Conservation (phyloP, 2,113 vertebrate genomes). For the Emydura subglobosa region DNA sequence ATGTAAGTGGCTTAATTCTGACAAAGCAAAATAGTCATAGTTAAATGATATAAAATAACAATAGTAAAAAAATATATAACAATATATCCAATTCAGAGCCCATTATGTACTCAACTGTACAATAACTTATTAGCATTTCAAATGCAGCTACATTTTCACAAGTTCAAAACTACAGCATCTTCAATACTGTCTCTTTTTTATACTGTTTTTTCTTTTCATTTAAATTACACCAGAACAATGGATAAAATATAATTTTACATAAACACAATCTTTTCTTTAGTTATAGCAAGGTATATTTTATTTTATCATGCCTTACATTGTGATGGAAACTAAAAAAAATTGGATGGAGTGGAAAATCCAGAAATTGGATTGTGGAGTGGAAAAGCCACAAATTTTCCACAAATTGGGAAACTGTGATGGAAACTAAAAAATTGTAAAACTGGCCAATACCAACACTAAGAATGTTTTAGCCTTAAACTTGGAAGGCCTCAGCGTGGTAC, state of each 20-base stretch:
- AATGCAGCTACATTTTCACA: neutral
- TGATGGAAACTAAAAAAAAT: neutral
- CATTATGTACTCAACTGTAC: neutral
- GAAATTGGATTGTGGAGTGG: too few relatives aligned
- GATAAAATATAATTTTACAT: neutral
- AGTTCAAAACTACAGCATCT: neutral
- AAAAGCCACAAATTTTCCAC: too few relatives aligned
- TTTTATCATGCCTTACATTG: too few relatives aligned
- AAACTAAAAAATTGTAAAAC: neutral
- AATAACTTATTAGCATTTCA: neutral
- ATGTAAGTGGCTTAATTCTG: neutral
- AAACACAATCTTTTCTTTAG: too few relatives aligned
- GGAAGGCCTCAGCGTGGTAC: neutral
- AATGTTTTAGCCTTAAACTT: neutral
- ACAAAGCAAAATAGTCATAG: neutral
- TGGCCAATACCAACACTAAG: neutral
- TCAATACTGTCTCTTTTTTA: neutral
- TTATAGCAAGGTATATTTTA: too few relatives aligned
- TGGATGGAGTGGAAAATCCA: too few relatives aligned
- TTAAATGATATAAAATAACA: neutral
- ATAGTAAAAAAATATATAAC: neutral
- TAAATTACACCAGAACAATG: neutral
- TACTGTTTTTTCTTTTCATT: neutral
- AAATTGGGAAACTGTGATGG: neutral
- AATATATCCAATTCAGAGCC: neutral